Conservation (phyloP, 1,140 invertebrate genomes). For the Euschistus heros region DNA sequence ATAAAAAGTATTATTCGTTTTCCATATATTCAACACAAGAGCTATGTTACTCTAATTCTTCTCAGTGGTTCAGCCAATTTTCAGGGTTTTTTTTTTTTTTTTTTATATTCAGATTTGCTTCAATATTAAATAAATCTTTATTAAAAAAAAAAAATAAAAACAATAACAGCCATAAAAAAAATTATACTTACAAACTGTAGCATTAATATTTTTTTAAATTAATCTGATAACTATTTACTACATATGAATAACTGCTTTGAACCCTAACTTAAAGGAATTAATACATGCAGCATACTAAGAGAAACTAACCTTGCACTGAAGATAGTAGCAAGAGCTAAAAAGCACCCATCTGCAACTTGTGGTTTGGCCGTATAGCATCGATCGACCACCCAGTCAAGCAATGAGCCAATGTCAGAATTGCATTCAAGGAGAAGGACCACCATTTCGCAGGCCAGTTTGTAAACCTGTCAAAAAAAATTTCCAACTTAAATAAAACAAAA, state of each 20-base stretch:
- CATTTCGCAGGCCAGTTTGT: slow-evolving; percentile 82
- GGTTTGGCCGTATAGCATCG: slow-evolving; percentile 87
- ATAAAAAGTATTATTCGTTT: no score
- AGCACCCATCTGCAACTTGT: slow-evolving; percentile 88
- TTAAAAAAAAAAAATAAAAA: no score
- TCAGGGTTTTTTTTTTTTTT: no score
- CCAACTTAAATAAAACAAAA: no score
- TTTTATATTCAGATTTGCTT: no score
- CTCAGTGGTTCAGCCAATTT: no score
- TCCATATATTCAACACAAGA: no score
- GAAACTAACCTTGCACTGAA: slow-evolving; percentile 79
- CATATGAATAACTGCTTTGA: neutral
- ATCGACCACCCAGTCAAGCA: slow-evolving; percentile 96
- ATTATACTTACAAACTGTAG: no score
- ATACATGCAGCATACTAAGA: neutral
- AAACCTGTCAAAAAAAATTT: slow-evolving; percentile 50
- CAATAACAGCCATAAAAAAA: no score
- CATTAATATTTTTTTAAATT: no score
- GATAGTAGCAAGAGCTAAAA: slow-evolving; percentile 86
- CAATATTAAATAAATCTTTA: no score
- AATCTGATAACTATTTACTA: neutral
- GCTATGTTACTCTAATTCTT: no score
- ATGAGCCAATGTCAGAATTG: slow-evolving; percentile 84
- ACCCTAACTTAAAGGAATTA: neutral
- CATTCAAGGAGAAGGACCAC: slow-evolving; percentile 88